Evolutionary conservation across 2,797 vertebrate species (phyloP).

Genomic region (Glossophaga mutica): DNA sequence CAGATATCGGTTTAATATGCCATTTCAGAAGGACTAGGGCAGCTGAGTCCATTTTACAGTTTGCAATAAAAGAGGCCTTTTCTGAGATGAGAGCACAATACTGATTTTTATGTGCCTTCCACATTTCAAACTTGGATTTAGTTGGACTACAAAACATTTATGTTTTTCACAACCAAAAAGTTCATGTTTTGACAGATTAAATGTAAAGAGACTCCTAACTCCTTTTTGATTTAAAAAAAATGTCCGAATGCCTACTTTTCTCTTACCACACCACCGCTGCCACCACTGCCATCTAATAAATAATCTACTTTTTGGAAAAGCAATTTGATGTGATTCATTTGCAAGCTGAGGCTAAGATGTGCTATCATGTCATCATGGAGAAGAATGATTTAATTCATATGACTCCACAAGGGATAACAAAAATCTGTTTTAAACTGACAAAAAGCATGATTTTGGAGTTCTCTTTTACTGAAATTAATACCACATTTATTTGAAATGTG

Average conservation of each 20-base stretch:
- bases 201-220: slow-evolving; percentile 6
- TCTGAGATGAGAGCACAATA: slow-evolving; percentile 3
- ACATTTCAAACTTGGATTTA: slow-evolving; percentile 60
- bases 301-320: slow-evolving; percentile 9
- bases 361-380: not conserved
- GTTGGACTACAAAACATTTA: slow-evolving; percentile 67
- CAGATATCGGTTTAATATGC: not conserved
- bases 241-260: not conserved
- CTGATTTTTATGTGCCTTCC: slow-evolving; percentile 58
- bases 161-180: slow-evolving; percentile 51
- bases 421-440: not conserved
- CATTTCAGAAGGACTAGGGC: slow-evolving; percentile 40
- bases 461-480: not conserved
- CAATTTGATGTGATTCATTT: not conserved
- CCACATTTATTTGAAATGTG: not conserved
- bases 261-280: not conserved
- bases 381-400: slow-evolving; percentile 10
- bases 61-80: slow-evolving; percentile 34
- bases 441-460: not conserved
- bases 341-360: not conserved
- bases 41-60: slow-evolving; percentile 53
- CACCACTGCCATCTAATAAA: not conserved
- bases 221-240: not conserved
- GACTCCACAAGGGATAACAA: slow-evolving; percentile 29
- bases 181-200: slow-evolving; percentile 12